phyloP scores from a whole-genome alignment of 2,113 vertebrate species.

The Malurus cyaneus region DNA sequence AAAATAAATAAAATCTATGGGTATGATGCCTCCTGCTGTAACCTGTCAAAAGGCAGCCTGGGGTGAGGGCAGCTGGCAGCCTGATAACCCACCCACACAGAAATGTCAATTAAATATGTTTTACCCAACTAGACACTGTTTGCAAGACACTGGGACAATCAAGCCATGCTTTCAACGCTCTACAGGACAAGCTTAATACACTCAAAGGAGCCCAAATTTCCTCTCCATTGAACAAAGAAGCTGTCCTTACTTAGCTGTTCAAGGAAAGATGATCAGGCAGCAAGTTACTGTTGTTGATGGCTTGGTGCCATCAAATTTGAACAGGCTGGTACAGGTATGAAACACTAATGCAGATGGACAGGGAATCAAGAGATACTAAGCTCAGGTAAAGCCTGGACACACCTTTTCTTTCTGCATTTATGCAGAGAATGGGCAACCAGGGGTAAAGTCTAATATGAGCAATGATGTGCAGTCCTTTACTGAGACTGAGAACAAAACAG shows the following conservation, averaged over 20 bases:
- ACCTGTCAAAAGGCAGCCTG: not conserved
- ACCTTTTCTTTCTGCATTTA: not conserved
- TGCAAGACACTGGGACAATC: not conserved
- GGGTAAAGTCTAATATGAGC: not conserved
- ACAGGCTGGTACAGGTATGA: not conserved
- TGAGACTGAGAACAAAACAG: not conserved
- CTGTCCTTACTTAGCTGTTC: not conserved
- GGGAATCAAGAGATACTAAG: not conserved
- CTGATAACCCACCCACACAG: not conserved
- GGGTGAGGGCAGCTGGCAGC: not conserved
- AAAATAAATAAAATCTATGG: fast-evolving
- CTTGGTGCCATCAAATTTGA: not conserved
- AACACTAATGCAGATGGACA: not conserved
- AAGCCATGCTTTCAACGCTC: not conserved
- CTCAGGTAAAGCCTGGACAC: not conserved
- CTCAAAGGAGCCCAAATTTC: not conserved
- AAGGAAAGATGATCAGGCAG: not conserved
- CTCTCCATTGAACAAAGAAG: not conserved
- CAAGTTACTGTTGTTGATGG: not conserved
- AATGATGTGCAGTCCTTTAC: not conserved
- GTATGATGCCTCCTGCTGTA: not conserved
- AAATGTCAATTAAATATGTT: not conserved
- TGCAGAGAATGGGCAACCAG: not conserved
- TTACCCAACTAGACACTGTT: not conserved
- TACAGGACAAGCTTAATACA: not conserved